Base-by-base conservation (phyloP, 2,888 invertebrate species). In the Trissoscelio sp. region DNA sequence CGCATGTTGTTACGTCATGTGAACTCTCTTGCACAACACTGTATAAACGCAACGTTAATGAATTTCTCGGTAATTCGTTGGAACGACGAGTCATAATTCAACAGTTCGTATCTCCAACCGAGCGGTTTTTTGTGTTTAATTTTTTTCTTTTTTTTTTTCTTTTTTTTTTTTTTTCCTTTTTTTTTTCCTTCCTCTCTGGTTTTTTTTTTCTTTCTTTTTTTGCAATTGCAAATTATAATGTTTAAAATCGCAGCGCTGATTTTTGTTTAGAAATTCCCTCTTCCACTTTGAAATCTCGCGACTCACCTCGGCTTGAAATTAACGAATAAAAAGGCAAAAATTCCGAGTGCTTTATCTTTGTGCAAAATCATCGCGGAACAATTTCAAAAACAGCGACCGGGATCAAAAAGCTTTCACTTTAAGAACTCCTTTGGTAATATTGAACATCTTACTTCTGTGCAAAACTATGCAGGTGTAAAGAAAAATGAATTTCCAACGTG, bases 391-490 rank as follows among this genome's bases (percentile, higher is more conserved):
- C 46, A 12, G 16, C 20, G 31, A 31, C 42, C 42, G 24, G 28
- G 9, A 16, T 18, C 20, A 51, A 39, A 42, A 51, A 46, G 62
- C 62, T 46, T 46, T 44, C 62, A n/a, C 12, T 28, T 31, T 20
- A 62, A 46, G 7, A 46, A 46, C 20, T 20, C n/a, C 46, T 46
- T 62, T 46, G 46, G 28, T 20, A 31, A 62, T 62, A 46, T 37
- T 14, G 57, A 57, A 39, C 3, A 22, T 62, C 46, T 62, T 62
- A 37, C n/a, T 57, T 6, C 12, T n/a, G 37, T 18, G 60, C 46
- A 28, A 31, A 62, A 62, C 14, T 44, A 4, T 5, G 16, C 34
- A 5, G 18, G 3, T 1, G 42, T 44, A 28, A 42, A 42, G 28
- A 60, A 60, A 60, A 60, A 60, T 42, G 11, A 18, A 46, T 62